Percentiles rank a stretch among this genome's conserved stretches.
Evolutionary conservation across 2,888 invertebrate species (phyloP).

Genomic region (Agrotis segetum): DNA sequence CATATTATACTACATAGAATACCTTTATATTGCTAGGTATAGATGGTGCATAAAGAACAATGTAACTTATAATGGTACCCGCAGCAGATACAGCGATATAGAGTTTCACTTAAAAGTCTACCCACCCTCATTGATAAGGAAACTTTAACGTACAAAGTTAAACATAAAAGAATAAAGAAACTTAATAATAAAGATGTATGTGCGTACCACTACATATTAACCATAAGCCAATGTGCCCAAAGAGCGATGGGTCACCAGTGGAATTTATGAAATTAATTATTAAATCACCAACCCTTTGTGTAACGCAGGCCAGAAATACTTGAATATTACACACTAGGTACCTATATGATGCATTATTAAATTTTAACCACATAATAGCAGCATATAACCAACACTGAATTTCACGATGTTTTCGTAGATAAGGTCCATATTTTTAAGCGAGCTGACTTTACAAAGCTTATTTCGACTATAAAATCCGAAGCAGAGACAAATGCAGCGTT

Average conservation of each 20-base stretch:
- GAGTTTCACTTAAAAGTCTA: slow-evolving; percentile 35
- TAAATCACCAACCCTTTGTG: slow-evolving; percentile 34
- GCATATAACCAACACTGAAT: slow-evolving; percentile 25
- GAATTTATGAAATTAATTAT: slow-evolving; percentile 38
- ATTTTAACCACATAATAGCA: slow-evolving; percentile 32
- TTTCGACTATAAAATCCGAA: slow-evolving; percentile 70
- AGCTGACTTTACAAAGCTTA: slow-evolving; percentile 52
- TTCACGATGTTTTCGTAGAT: slow-evolving; percentile 51
- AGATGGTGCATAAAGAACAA: slow-evolving; percentile 1
- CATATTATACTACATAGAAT: background rate
- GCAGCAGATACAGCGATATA: slow-evolving; percentile 5
- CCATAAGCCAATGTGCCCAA: background rate
- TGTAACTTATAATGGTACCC: slow-evolving; percentile 32
- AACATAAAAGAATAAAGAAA: background rate
- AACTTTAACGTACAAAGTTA: background rate
- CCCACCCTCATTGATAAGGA: background rate
- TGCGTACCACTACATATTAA: background rate
- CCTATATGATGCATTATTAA: slow-evolving; percentile 29
- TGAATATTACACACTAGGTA: slow-evolving; percentile 25
- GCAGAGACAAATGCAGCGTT: slow-evolving; percentile 77
- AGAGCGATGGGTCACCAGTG: slow-evolving; percentile 5
- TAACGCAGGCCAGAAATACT: slow-evolving; percentile 21
- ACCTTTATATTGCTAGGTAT: background rate
- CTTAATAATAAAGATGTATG: background rate
- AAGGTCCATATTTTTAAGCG: slow-evolving; percentile 53